Conservation (phyloP, 2,888 invertebrate genomes). For the Steinernema scapterisci region DNA sequence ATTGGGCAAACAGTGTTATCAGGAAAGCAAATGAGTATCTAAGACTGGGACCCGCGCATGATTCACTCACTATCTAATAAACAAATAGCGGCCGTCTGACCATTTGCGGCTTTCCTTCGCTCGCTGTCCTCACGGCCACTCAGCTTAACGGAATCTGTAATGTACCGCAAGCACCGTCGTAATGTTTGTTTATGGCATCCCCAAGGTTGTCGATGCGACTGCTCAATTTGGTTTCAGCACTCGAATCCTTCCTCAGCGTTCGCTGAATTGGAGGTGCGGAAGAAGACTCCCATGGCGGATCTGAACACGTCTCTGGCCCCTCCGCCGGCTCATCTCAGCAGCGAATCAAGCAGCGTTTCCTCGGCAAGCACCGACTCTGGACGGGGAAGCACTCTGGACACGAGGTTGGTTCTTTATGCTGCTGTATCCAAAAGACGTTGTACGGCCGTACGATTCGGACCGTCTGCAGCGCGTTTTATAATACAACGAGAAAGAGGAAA, state of each 20-base stretch:
- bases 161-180: constrained; percentile 22
- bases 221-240: constrained; percentile 11
- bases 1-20: constrained; percentile 17
- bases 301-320: neutral
- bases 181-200: constrained; percentile 7
- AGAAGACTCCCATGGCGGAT: neutral
- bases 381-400: constrained; percentile 6
- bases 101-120: constrained; percentile 5
- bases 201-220: neutral
- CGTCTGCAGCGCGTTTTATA: neutral
- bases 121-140: neutral
- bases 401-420: neutral
- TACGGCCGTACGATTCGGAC: neutral
- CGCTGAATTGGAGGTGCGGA: neutral
- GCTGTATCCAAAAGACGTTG: too few relatives aligned
- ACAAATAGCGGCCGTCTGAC: constrained; percentile 17
- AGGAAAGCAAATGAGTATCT: constrained; percentile 3
- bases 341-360: constrained; percentile 3
- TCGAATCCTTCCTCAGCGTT: neutral
- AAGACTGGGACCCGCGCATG: neutral
- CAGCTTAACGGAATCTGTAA: neutral
- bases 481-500: neutral
- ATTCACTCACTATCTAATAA: constrained; percentile 13
- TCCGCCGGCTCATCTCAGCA: neutral
- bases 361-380: constrained; percentile 15